phyloP scores from a whole-genome alignment of 2,797 vertebrate species.

The Ptychadena robeensis region DNA sequence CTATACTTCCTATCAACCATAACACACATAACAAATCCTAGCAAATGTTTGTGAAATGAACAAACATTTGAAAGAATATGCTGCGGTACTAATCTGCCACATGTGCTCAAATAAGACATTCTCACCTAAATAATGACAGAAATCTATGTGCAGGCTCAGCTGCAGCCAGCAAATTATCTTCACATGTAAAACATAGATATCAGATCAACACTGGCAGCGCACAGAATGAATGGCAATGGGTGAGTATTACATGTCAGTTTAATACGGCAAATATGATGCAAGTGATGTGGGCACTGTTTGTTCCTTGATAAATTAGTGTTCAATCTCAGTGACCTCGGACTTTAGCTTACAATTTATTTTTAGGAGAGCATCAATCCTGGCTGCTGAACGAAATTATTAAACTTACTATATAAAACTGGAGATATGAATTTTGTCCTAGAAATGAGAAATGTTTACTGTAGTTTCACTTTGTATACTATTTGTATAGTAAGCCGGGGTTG shows the following conservation, averaged over 20 bases:
- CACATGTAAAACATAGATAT: slow-evolving; percentile 2
- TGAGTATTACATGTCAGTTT: background rate
- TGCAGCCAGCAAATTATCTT: slow-evolving; percentile 8
- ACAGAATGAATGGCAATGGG: background rate
- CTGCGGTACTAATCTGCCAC: background rate
- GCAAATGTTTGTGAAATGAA: background rate
- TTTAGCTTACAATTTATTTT: background rate
- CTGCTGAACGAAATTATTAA: slow-evolving; percentile 2
- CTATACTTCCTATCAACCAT: background rate
- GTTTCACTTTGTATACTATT: no score
- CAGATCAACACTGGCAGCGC: background rate
- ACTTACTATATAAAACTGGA: background rate
- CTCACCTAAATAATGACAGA: slow-evolving; percentile 18
- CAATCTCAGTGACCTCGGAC: slow-evolving; percentile 10
- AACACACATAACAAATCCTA: background rate
- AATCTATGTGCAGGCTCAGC: slow-evolving; percentile 25
- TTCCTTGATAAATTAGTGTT: slow-evolving; percentile 24
- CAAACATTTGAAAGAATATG: background rate
- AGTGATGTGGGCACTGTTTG: background rate
- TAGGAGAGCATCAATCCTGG: slow-evolving; percentile 25
- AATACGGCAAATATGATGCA: background rate
- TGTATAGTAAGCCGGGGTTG: no score
- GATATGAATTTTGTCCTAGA: background rate
- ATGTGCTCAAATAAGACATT: slow-evolving; percentile 19
- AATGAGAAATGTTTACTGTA: background rate